Conservation (phyloP, 2,797 vertebrate genomes). For the Arnoldichthys spilopterus region DNA sequence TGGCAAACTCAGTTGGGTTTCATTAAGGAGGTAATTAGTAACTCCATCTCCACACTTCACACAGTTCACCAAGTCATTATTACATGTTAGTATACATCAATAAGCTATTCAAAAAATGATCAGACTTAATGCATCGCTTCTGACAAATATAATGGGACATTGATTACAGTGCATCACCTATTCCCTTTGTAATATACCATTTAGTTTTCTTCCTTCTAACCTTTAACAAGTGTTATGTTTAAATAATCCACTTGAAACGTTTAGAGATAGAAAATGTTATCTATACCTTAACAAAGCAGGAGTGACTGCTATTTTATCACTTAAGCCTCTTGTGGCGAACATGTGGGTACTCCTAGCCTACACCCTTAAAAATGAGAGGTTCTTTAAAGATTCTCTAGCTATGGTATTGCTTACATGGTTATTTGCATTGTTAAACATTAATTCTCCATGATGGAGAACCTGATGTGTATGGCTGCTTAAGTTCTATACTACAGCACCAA, state of each 20-base stretch:
- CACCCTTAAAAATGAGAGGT: too few species aligned
- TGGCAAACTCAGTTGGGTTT: conserved; percentile 25
- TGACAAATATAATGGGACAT: conserved; percentile 62
- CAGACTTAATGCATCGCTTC: conserved; percentile 45
- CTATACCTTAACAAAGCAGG: neutral
- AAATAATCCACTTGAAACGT: neutral
- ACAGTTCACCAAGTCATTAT: conserved; percentile 60
- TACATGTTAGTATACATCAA: conserved; percentile 46
- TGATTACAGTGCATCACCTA: conserved; percentile 55
- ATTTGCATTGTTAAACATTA: too few species aligned
- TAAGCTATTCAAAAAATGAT: conserved; percentile 46
- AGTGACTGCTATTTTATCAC: too few species aligned
- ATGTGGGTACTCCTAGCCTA: too few species aligned
- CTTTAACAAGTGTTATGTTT: neutral
- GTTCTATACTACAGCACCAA: too few species aligned
- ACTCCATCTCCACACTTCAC: conserved; percentile 35
- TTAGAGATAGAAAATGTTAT: neutral
- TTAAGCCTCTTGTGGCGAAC: too few species aligned
- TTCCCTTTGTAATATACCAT: conserved; percentile 56
- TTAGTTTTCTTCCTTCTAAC: neutral
- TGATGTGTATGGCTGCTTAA: too few species aligned
- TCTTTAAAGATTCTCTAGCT: too few species aligned
- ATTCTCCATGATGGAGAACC: too few species aligned
- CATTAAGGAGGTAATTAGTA: conserved; percentile 39
- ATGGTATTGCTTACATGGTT: too few species aligned